These are phyloP conservation scores for Lathamus discolor DNA, from an alignment of 2,113 vertebrate genomes.

Conservation along the genomic window DNA sequence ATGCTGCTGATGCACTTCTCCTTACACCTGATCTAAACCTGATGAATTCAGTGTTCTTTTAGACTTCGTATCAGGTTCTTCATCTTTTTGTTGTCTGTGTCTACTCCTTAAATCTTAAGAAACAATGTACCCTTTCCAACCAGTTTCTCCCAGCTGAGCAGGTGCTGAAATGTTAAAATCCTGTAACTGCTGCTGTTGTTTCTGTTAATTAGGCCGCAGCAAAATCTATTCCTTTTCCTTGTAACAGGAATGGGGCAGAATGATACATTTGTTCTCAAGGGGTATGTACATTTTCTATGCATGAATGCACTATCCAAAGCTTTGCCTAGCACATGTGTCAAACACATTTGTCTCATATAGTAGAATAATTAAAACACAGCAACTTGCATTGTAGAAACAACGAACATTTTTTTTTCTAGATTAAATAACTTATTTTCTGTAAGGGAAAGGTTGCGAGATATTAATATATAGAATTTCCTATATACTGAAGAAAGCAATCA, in stretches of 20 bases:
- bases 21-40: neutral
- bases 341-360: conserved; percentile 1
- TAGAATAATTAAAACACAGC: neutral
- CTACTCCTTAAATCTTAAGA: neutral
- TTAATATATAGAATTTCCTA: neutral
- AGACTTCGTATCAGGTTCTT: neutral
- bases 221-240: neutral
- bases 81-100: neutral
- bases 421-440: neutral
- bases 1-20: neutral
- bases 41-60: neutral
- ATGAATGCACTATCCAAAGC: neutral
- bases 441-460: neutral
- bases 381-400: neutral
- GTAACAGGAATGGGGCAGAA: neutral
- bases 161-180: neutral
- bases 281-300: neutral
- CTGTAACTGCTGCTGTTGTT: neutral
- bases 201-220: neutral
- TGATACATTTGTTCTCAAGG: neutral
- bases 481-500: neutral
- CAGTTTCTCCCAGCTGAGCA: neutral
- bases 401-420: fast-evolving
- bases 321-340: neutral
- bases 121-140: neutral